Conservation (phyloP, 2,888 invertebrate genomes). For the Amaurobius ferox region DNA sequence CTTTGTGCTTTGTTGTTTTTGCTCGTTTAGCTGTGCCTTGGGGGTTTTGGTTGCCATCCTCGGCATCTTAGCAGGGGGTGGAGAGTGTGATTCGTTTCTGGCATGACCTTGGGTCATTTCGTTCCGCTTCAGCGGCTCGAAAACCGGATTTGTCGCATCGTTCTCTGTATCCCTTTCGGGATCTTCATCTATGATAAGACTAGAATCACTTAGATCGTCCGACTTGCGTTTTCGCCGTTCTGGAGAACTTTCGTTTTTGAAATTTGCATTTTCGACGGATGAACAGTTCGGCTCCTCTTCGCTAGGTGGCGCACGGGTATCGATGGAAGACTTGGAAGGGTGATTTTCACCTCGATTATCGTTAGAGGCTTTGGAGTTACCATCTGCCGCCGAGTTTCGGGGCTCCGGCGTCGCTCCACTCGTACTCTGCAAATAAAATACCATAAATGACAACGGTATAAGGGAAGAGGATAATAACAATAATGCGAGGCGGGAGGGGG, state of each 20-base stretch:
- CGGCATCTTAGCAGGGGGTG: slow-evolving; percentile 12
- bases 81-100: background rate
- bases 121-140: slow-evolving; percentile 35
- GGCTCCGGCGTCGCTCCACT: slow-evolving; percentile 19
- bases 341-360: slow-evolving; percentile 16
- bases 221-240: slow-evolving; percentile 1
- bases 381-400: slow-evolving; percentile 33
- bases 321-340: slow-evolving; percentile 69
- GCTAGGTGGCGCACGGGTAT: slow-evolving; percentile 76
- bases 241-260: slow-evolving; percentile 78
- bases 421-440: slow-evolving; percentile 53
- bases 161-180: background rate
- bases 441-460: slow-evolving; percentile 5
- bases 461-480: slow-evolving; percentile 5
- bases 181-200: slow-evolving; percentile 4
- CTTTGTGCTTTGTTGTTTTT: no score
- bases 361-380: background rate
- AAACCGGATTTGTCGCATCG: slow-evolving; percentile 32
- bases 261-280: background rate
- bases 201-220: background rate
- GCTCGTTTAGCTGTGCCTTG: slow-evolving; percentile 1
- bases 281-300: background rate
- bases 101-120: slow-evolving; percentile 28
- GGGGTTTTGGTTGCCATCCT: slow-evolving; percentile 18
- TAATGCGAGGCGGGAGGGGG: background rate